Conservation (phyloP, 1,140 invertebrate genomes). For the Tetramorium parvispinum region DNA sequence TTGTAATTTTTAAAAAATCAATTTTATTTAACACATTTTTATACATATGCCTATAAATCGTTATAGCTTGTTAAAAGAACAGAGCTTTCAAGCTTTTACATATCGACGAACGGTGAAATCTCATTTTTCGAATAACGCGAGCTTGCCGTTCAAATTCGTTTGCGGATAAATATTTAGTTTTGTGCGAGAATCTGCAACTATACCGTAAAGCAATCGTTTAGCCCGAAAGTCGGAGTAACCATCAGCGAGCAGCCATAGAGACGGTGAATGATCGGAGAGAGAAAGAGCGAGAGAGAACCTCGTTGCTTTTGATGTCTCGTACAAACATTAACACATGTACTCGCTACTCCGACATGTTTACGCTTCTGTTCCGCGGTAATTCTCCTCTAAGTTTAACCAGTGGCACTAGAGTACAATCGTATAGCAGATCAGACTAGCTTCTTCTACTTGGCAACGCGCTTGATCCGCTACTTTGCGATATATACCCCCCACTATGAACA, state of each 20-base stretch:
- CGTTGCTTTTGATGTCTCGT: conserved; percentile 84
- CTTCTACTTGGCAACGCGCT: conserved; percentile 57
- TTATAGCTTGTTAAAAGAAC: not conserved
- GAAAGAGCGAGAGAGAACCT: conserved; percentile 67
- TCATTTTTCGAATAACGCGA: conserved; percentile 43
- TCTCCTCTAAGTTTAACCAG: conserved; percentile 79
- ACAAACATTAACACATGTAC: conserved; percentile 84
- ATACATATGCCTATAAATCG: not conserved
- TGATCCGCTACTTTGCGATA: conserved; percentile 43
- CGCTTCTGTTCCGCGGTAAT: conserved; percentile 79
- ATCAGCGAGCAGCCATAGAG: conserved; percentile 61
- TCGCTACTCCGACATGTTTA: conserved; percentile 84
- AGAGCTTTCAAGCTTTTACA: not conserved
- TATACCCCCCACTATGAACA: not conserved
- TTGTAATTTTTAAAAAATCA: not conserved
- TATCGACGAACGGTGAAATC: not conserved
- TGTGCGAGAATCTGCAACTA: conserved; percentile 69
- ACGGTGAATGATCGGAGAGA: conserved; percentile 59
- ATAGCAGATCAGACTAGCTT: conserved; percentile 51
- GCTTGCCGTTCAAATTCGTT: conserved; percentile 38
- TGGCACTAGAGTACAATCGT: conserved; percentile 71
- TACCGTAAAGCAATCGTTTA: conserved; percentile 69
- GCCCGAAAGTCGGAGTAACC: conserved; percentile 50
- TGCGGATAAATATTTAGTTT: conserved; percentile 63
- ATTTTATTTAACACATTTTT: not conserved